These are phyloP conservation scores for Cyprinodon tularosa DNA, from an alignment of 2,113 vertebrate species.

Conservation along the genomic window DNA sequence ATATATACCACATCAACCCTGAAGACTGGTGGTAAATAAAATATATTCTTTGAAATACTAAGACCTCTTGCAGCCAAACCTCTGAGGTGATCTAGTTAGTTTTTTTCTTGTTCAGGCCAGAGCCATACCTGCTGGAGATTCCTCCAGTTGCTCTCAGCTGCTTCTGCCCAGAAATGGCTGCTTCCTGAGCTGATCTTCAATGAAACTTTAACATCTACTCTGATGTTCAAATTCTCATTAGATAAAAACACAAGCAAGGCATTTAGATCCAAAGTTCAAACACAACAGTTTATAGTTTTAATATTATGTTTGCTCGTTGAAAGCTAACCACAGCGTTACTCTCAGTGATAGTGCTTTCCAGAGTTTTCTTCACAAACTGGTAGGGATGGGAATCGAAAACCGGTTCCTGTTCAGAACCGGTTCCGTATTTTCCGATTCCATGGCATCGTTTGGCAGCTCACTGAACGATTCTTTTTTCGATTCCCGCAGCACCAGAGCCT, in stretches of 20 bases:
- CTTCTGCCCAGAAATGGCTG: not conserved
- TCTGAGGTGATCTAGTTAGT: not conserved
- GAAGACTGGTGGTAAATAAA: not conserved
- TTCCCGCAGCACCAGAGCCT: too few species aligned
- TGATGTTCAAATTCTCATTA: too few species aligned
- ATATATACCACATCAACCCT: not conserved
- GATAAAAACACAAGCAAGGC: too few species aligned
- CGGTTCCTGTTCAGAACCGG: too few species aligned
- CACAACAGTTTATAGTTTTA: not conserved
- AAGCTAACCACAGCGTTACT: not conserved
- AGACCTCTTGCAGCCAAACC: not conserved
- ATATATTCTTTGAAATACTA: not conserved
- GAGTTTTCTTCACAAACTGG: constrained; percentile 21
- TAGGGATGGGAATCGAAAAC: too few species aligned
- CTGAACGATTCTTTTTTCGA: too few species aligned
- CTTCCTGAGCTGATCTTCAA: not conserved
- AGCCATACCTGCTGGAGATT: not conserved
- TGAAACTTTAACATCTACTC: not conserved
- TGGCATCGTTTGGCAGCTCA: too few species aligned
- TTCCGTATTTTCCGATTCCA: too few species aligned
- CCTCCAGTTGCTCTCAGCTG: not conserved
- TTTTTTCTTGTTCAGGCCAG: not conserved
- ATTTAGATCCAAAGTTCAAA: not conserved
- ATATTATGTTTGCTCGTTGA: not conserved
- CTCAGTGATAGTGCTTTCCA: not conserved